A percentile compares a stretch with the other conserved stretches of the same genome.
Evolutionary conservation across 2,888 invertebrate genomes (phyloP).

Genomic region (Leptarthrus brevirostris): DNA sequence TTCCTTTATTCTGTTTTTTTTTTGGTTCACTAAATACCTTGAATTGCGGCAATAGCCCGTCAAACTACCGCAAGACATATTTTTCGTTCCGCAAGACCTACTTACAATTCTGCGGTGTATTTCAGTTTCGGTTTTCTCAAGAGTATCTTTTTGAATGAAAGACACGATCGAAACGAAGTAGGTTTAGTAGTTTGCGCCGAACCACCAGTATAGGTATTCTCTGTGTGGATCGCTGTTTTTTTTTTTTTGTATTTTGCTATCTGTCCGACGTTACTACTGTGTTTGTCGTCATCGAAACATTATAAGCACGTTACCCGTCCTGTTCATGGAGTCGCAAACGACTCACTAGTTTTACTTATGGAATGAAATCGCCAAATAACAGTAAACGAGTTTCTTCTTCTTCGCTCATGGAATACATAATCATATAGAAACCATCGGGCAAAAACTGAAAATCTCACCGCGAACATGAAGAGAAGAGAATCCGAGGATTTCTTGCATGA

Average conservation of each 20-base stretch:
- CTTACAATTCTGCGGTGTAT: constrained; percentile 34
- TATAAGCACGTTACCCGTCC: constrained; percentile 11
- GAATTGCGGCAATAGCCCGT: constrained; percentile 36
- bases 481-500: neutral
- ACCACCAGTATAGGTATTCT: neutral
- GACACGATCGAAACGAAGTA: constrained; percentile 33
- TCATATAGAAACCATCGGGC: constrained; percentile 13
- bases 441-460: constrained; percentile 24
- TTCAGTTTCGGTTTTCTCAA: constrained; percentile 34
- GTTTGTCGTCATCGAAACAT: constrained; percentile 12
- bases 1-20: too few relatives aligned
- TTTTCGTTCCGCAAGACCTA: constrained; percentile 45
- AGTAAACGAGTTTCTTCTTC: constrained; percentile 49
- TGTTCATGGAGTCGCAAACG: neutral
- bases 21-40: constrained; percentile 10
- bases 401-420: constrained; percentile 44
- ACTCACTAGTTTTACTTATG: neutral
- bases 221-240: neutral
- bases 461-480: constrained; percentile 29
- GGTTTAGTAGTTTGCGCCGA: neutral
- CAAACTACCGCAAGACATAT: constrained; percentile 37
- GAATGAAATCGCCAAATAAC: constrained; percentile 33
- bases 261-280: constrained; percentile 6
- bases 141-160: constrained; percentile 32
- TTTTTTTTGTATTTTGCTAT: neutral